phyloP scores from a whole-genome alignment of 2,888 invertebrate species.

The Aromia moschata region DNA sequence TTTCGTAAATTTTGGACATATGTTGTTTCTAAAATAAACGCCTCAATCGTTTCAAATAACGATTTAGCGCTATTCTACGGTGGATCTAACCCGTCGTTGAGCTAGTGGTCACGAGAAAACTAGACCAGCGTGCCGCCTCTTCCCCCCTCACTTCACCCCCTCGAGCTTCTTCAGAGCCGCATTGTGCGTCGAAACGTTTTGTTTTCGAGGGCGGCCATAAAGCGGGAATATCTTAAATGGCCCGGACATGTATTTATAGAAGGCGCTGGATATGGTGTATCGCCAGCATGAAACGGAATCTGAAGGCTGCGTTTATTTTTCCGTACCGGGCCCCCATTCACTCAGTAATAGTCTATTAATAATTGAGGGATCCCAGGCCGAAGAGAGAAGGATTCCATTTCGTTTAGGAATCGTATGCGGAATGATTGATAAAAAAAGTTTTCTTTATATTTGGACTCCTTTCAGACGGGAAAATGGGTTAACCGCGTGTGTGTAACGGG shows the following conservation, averaged over 20 bases:
- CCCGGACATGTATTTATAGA: conserved; percentile 28
- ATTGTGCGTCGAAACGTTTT: conserved; percentile 9
- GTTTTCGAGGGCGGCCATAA: conserved; percentile 3
- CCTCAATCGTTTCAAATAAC: too few species aligned
- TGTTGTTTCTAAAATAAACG: too few species aligned
- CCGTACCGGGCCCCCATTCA: conserved; percentile 43
- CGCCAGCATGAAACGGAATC: conserved; percentile 44
- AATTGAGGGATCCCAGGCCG: conserved; percentile 45
- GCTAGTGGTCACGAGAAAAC: too few species aligned
- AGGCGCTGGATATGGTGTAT: conserved; percentile 29
- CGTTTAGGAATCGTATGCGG: conserved; percentile 43
- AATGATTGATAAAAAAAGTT: conserved; percentile 42
- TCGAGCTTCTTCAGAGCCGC: too few species aligned
- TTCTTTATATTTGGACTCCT: conserved; percentile 39
- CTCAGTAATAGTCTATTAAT: conserved; percentile 50
- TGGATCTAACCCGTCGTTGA: too few species aligned
- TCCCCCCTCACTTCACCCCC: too few species aligned
- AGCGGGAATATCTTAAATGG: conserved; percentile 19
- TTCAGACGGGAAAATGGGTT: conserved; percentile 28
- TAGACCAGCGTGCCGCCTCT: too few species aligned
- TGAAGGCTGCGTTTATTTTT: conserved; percentile 45
- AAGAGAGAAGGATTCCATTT: conserved; percentile 42
- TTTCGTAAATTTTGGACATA: too few species aligned
- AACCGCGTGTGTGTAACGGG: too few species aligned
- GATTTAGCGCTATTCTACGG: too few species aligned